phyloP scores from a whole-genome alignment of 2,797 vertebrate species.

The Fistularia commersonii region DNA sequence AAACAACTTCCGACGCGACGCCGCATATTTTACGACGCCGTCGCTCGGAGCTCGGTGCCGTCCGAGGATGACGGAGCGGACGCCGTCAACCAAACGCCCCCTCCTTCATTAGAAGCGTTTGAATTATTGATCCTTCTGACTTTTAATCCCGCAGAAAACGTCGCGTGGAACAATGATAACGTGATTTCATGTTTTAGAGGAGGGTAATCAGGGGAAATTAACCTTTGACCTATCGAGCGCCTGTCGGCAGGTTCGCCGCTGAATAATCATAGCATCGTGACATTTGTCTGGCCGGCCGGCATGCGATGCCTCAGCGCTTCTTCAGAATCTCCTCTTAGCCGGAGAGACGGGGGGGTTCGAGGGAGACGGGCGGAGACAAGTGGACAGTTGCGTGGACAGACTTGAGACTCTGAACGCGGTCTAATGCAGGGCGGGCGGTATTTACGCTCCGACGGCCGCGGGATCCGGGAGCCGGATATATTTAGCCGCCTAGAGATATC shows the following conservation, averaged over 20 bases:
- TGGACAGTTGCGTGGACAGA: constrained; percentile 64
- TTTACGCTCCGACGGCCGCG: constrained; percentile 67
- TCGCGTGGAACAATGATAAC: no score
- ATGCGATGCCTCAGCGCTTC: constrained; percentile 67
- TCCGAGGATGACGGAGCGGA: no score
- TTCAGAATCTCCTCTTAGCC: constrained; percentile 42
- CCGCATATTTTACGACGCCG: no score
- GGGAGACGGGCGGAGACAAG: constrained; percentile 57
- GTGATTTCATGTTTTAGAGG: constrained; percentile 46
- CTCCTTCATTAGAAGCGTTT: no score
- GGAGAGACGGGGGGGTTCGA: constrained; percentile 20
- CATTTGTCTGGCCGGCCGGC: constrained; percentile 58
- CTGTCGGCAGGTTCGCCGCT: constrained; percentile 42
- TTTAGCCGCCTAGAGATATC: constrained; percentile 71
- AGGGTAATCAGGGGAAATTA: no score
- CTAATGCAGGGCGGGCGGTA: constrained; percentile 52
- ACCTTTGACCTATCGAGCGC: constrained; percentile 23
- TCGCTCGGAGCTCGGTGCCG: no score
- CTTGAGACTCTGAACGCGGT: constrained; percentile 55
- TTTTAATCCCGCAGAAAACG: no score
- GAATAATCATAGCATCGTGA: constrained; percentile 62
- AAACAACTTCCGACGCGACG: no score
- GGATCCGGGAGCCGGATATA: constrained; percentile 67
- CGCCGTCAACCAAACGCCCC: no score
- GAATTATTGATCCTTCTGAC: no score